phyloP scores from a whole-genome alignment of 2,797 vertebrate species.

The Threskiornis aethiopicus region DNA sequence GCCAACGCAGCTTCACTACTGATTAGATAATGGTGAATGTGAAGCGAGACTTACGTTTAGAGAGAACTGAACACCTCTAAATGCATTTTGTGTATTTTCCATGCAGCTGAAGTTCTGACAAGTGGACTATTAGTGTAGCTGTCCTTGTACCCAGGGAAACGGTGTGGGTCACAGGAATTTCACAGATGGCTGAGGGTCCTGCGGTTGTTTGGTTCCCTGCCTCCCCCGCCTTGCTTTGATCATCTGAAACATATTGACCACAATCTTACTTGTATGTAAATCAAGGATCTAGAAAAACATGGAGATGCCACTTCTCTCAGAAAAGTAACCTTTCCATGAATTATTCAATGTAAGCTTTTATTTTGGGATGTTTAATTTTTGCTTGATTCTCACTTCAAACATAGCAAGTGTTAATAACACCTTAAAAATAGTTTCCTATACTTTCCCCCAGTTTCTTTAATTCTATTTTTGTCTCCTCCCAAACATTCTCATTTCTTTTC shows the following conservation, averaged over 20 bases:
- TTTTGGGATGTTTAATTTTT: conserved; percentile 29
- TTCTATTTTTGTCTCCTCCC: not conserved
- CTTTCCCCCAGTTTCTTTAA: not conserved
- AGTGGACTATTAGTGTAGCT: not conserved
- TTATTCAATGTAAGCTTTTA: conserved; percentile 29
- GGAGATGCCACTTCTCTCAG: not conserved
- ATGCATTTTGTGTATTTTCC: not conserved
- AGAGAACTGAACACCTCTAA: not conserved
- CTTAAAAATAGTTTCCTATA: conserved; percentile 21
- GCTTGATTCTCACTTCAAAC: not conserved
- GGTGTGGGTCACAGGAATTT: not conserved
- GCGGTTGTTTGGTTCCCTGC: not conserved
- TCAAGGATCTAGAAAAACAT: not conserved
- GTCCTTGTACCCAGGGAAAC: not conserved
- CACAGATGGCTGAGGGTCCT: not conserved
- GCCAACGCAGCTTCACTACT: not conserved
- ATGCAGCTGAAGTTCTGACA: not conserved
- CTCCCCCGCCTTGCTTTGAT: not conserved
- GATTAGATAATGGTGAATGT: not conserved
- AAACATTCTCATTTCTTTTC: not conserved
- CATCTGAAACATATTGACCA: not conserved
- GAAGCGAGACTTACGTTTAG: not conserved
- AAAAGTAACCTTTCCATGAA: not conserved
- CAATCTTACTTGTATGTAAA: not conserved
- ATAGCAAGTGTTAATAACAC: not conserved